Conservation (phyloP, 2,888 invertebrate genomes). For the Drosophila robusta region DNA sequence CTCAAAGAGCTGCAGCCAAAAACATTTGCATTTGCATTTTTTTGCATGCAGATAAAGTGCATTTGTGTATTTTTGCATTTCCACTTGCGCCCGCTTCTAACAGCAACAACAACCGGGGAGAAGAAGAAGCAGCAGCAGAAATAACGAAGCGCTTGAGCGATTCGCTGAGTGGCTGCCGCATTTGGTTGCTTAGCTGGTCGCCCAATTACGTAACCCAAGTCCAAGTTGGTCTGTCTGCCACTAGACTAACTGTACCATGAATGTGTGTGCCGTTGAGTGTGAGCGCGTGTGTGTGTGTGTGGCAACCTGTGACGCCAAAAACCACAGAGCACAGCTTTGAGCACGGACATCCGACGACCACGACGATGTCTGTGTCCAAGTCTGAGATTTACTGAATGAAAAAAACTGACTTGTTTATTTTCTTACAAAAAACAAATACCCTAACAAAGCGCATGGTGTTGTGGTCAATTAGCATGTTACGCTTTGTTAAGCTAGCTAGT, state of each 20-base stretch:
- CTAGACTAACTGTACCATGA: constrained; percentile 54
- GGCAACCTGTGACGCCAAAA: constrained; percentile 61
- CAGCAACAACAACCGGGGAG: neutral
- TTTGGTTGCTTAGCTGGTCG: constrained; percentile 61
- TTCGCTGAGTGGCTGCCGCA: constrained; percentile 61
- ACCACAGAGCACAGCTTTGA: constrained; percentile 35
- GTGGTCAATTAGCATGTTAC: neutral
- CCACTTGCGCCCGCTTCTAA: constrained; percentile 20
- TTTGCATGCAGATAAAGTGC: constrained; percentile 34
- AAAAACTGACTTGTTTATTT: constrained; percentile 32
- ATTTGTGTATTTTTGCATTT: constrained; percentile 26
- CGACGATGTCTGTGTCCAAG: constrained; percentile 31
- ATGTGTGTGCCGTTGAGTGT: constrained; percentile 25
- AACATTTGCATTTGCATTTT: constrained; percentile 24
- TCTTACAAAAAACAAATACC: constrained; percentile 12
- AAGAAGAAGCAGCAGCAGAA: constrained; percentile 18
- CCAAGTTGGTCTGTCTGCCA: constrained; percentile 54
- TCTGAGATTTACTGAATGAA: constrained; percentile 61
- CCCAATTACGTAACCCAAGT: constrained; percentile 76
- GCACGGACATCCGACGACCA: constrained; percentile 64
- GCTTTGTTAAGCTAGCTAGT: no score
- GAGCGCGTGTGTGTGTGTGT: constrained; percentile 37
- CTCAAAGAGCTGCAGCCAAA: neutral
- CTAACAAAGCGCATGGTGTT: constrained; percentile 7
- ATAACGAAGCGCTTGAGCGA: constrained; percentile 70